phyloP scores from a whole-genome alignment of 2,797 vertebrate genomes.

The Pitangus sulphuratus region DNA sequence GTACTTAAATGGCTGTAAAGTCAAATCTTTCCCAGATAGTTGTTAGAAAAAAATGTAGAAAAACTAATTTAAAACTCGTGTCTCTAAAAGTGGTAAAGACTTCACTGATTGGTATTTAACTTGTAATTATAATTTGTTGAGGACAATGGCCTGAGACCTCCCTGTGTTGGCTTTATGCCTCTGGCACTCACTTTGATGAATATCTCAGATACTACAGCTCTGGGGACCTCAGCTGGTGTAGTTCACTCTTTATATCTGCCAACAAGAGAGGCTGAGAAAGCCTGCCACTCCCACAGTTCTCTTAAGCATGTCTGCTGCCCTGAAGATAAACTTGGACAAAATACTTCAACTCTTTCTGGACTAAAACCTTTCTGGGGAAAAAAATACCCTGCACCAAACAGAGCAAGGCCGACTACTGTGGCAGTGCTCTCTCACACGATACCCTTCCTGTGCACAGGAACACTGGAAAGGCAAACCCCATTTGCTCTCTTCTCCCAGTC shows the following conservation, averaged over 20 bases:
- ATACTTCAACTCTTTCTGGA: not conserved
- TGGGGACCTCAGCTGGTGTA: not conserved
- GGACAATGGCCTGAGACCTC: constrained; percentile 43
- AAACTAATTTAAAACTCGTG: not conserved
- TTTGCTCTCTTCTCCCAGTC: not conserved
- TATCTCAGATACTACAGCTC: not conserved
- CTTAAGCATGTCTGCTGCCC: not conserved
- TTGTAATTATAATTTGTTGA: constrained; percentile 9
- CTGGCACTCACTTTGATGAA: not conserved
- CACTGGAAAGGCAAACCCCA: not conserved
- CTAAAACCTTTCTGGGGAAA: not conserved
- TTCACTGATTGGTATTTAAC: not conserved
- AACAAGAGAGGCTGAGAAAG: not conserved
- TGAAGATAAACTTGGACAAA: not conserved
- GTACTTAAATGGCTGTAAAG: not conserved
- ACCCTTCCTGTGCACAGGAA: not conserved
- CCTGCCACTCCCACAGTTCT: not conserved
- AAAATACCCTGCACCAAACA: not conserved
- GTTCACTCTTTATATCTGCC: not conserved
- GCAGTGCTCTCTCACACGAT: not conserved
- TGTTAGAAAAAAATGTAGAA: not conserved
- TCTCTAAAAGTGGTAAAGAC: not conserved
- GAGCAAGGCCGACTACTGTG: not conserved
- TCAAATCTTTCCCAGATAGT: not conserved
- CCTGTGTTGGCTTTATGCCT: not conserved